Evolutionary conservation across 2,113 vertebrate genomes (phyloP).

Genomic region (Alethe diademata): DNA sequence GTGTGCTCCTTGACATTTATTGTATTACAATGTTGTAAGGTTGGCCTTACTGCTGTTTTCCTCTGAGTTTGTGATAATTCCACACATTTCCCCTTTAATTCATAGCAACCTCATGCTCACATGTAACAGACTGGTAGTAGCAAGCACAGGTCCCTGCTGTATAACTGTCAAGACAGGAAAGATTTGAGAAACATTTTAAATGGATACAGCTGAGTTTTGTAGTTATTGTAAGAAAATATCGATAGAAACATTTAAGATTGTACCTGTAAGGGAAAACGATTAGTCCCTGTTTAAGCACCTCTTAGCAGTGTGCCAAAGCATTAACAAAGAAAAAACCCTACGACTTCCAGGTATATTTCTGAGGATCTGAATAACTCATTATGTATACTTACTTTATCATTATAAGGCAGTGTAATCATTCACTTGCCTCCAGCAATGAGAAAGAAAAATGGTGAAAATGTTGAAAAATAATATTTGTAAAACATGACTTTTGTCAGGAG

Average conservation of each 20-base stretch:
- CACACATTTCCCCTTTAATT: not conserved
- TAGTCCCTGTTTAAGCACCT: not conserved
- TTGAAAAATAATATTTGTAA: not conserved
- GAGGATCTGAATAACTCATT: not conserved
- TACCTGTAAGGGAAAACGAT: not conserved
- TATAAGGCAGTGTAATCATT: not conserved
- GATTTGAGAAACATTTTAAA: not conserved
- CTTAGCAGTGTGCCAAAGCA: not conserved
- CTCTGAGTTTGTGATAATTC: not conserved
- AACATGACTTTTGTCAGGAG: not conserved
- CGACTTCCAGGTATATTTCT: not conserved
- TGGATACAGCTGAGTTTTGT: not conserved
- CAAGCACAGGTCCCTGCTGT: not conserved
- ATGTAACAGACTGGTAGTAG: not conserved
- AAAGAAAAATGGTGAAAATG: not conserved
- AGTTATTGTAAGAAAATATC: not conserved
- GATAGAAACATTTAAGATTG: not conserved
- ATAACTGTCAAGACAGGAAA: not conserved
- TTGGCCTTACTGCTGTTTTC: not conserved
- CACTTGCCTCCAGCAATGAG: not conserved
- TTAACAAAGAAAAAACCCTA: not conserved
- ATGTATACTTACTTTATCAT: not conserved
- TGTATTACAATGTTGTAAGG: not conserved
- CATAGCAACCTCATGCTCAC: not conserved
- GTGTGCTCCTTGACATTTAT: not conserved